Evolutionary conservation across 2,797 vertebrate genomes (phyloP), one percentile per base, ranked within the genome.

Genomic region (Anguilla obscura): DNA sequence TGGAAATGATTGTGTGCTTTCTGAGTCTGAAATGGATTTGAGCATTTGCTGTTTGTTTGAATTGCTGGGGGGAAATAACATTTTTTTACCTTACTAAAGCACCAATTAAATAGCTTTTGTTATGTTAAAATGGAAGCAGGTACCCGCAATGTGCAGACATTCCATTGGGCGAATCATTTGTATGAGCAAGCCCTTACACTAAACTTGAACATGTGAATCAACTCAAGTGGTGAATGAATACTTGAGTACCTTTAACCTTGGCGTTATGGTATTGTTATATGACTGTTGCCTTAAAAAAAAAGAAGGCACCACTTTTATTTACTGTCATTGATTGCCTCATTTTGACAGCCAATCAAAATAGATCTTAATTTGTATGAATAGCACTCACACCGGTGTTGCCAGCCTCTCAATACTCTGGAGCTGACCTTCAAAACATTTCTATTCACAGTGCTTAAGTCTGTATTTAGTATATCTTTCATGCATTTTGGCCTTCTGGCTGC

Each of bases 1-100:
- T 76, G 74, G 4, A 33, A 18, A 40, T 76, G 71, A 54, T 88
- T 74, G 74, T 86, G 58, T 69, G 86, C 2, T 21, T 56, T 66
- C 71, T 45, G 66, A 33, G 6, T 40, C 36, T 76, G 69, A 71
- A 71, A 71, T 71, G 69, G 27, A 71, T 71, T 71, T 12, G 40
- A 48, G 85, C 50, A 56, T 24, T 60, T 3, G 40, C 1, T 76
- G 76, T 76, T 89, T 40, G 10, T 40, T 33, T 85, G 86, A 86
- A 52, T 56, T 89, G 40, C 84, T 86, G 80, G 89, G 33, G 85
- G 48, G 86, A 86, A 88, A 71, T 9, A 33, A 71, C 36, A 16
- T 45, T 45, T 45, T 48, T 79, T 54, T 74, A 76, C 24, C 74
- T 71, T 33, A 24, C 63, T 84, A n/a, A 69, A 50, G 58, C 16